A percentile compares a stretch with the other conserved stretches of the same genome.
phyloP scores from a whole-genome alignment of 2,888 invertebrate genomes.

The Stramonita haemastoma region DNA sequence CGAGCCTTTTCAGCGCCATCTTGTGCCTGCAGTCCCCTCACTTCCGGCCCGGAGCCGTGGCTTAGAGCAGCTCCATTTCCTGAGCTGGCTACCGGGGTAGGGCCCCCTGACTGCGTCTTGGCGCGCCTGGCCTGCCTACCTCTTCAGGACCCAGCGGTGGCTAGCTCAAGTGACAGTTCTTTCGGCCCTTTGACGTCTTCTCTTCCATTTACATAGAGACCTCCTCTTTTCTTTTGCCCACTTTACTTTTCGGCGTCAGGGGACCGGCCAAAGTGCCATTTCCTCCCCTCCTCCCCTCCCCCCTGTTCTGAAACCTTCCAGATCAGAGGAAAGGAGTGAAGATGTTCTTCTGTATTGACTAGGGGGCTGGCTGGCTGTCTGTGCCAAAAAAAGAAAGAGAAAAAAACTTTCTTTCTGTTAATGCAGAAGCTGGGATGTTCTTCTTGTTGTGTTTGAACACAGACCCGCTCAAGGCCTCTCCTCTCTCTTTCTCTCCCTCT shows the following conservation, averaged over 20 bases:
- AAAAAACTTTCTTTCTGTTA: background rate
- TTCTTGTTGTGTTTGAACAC: slow-evolving; percentile 29
- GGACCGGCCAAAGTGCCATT: slow-evolving; percentile 34
- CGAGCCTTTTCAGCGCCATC: slow-evolving; percentile 46
- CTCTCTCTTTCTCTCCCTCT: no score
- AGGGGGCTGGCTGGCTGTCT: no score
- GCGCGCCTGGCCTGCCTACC: background rate
- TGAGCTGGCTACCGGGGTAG: background rate
- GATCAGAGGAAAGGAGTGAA: background rate
- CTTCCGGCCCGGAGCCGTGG: slow-evolving; percentile 35
- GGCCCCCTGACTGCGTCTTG: background rate
- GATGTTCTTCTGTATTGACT: slow-evolving; percentile 34
- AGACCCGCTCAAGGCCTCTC: background rate
- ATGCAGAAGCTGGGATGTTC: slow-evolving; percentile 4
- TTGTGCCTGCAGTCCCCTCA: slow-evolving; percentile 23
- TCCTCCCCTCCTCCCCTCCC: no score
- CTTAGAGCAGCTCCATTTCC: slow-evolving; percentile 33
- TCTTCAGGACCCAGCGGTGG: slow-evolving; percentile 29
- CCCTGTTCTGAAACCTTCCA: slow-evolving; percentile 3
- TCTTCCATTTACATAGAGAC: slow-evolving; percentile 26
- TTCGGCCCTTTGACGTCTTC: slow-evolving; percentile 16
- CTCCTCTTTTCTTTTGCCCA: slow-evolving; percentile 25
- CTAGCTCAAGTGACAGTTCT: slow-evolving; percentile 31
- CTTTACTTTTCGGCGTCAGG: slow-evolving; percentile 20
- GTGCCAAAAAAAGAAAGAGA: no score